A percentile compares a stretch with the other conserved stretches of the same genome.
phyloP scores from a whole-genome alignment of 2,113 vertebrate species.

The Rafetus swinhoei region DNA sequence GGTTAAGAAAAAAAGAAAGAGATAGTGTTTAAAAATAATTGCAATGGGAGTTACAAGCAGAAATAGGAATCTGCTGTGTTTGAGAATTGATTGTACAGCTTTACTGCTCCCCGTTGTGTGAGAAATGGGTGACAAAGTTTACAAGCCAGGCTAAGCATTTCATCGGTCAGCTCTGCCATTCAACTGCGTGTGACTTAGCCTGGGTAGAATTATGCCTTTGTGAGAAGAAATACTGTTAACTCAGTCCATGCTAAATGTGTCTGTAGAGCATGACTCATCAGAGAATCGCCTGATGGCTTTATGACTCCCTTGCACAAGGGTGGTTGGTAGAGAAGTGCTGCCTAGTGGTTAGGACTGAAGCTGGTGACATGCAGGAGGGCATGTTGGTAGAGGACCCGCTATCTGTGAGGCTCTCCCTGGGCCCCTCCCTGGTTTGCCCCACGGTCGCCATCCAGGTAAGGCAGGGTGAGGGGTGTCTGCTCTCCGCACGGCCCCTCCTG shows the following conservation, averaged over 20 bases:
- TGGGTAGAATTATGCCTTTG: background rate
- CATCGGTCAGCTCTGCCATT: rapidly evolving
- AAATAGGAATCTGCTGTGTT: rapidly evolving
- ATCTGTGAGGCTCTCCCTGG: too few relatives aligned
- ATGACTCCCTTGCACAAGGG: too few relatives aligned
- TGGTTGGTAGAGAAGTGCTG: too few relatives aligned
- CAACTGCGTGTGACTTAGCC: background rate
- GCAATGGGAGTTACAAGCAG: background rate
- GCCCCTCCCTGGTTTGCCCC: too few relatives aligned
- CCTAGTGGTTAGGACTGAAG: too few relatives aligned
- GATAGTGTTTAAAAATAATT: rapidly evolving
- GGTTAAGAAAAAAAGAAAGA: rapidly evolving
- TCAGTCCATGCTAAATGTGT: background rate
- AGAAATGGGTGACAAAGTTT: background rate
- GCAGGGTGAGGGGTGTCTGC: too few relatives aligned
- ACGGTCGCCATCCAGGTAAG: too few relatives aligned
- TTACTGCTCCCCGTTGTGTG: rapidly evolving
- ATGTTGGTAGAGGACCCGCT: too few relatives aligned
- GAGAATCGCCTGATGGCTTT: background rate
- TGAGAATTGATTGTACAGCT: rapidly evolving
- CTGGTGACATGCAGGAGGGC: too few relatives aligned
- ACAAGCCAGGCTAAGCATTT: rapidly evolving
- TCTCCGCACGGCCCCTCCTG: too few relatives aligned
- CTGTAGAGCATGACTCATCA: background rate
- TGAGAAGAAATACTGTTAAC: rapidly evolving